Base-by-base conservation (phyloP, 2,888 invertebrate genomes). In the Eupeodes luniger region DNA sequence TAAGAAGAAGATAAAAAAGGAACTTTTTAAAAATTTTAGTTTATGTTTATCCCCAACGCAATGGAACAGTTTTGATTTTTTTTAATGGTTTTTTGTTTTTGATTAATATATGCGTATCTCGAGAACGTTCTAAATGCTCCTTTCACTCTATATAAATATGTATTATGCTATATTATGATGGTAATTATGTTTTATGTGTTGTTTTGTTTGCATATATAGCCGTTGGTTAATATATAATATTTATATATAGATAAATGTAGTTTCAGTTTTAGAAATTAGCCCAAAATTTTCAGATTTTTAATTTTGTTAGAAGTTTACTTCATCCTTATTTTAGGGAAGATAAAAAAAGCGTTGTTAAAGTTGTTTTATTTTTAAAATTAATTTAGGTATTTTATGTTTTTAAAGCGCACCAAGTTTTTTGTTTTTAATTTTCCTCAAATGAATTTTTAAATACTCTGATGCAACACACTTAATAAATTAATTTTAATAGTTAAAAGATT, bases 351-450 rank as follows among this genome's bases (percentile, higher is more conserved):
- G 27, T 69, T 74, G 85, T 88, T 88, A 88, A 72, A 64, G 72
- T 80, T 64, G 19, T 40, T 19, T 59, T 40, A 47, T 59, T 81
- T 61, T 40, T 4, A 36, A 36, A 40, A 40, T 40, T 40, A 40
- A 40, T 74, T 34, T 7, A 67, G 34, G 27, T 61, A 59, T 67
- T 74, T 36, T 27, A 7, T 49, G 59, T 64, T 27, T 27, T 27
- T 27, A 69, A 87, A 88, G 88, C 88, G 77, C 81, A 85, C 78
- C 88, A 85, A 76, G 53, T 77, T 74, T 84, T 84, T 16, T 79
- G 57, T 76, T 74, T 40, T 70, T 82, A 53, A 64, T 59, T 70
- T 72, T 59, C 14, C 40, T 69, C 72, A 62, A 76, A 72, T 77
- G 66, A 76, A 49, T 74, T 62, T 19, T 76, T 53, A 27, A 4